Evolutionary conservation across 2,113 vertebrate genomes (phyloP), one percentile per base, ranked within the genome.

Genomic region (Crotophaga sulcirostris): DNA sequence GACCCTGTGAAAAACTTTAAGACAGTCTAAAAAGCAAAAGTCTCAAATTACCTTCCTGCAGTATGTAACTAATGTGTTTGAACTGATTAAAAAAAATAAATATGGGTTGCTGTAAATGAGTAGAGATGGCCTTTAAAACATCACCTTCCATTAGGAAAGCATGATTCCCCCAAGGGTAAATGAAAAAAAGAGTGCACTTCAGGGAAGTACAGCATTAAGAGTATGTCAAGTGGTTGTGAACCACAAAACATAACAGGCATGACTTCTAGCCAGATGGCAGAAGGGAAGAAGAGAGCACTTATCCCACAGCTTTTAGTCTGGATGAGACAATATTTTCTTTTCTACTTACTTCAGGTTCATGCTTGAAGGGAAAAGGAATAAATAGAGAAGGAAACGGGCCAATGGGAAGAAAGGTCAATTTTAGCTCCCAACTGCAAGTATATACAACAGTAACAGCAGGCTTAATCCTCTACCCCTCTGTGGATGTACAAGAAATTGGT

Each of bases 41-140:
- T 64, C 69, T 93, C 49, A 60, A 93, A 82, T 84, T 81, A 59
- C 74, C 24, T 84, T 90, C 60, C 24, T 64, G n/a, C 49, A 68
- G 23, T 13, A 49, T 5, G 1, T 15, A 92, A 89, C 18, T 25
- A 75, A 62, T 44, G 7, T 34, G 10, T 58, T 92, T 69, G 49
- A 84, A 76, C 68, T 74, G 55, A 88, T 95, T 92, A 84, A 88
- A 94, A 89, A 4, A 12, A 85, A 80, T 16, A 93, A 88, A 28
- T 49, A 55, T 16, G 62, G 59, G 33, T 64, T 76, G 13, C 55
- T 90, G 45, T 62, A 87, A 70, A 56, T 84, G 60, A 16, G 2
- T 75, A 44, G 33, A 33, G 13, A 78, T 38, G 38, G 77, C 59
- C 20, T 95, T 87, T 84, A 84, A 87, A 81, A 4, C 16, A 70